Evolutionary conservation across 1,140 invertebrate genomes (phyloP).

Genomic region (Solenopsis fugax): DNA sequence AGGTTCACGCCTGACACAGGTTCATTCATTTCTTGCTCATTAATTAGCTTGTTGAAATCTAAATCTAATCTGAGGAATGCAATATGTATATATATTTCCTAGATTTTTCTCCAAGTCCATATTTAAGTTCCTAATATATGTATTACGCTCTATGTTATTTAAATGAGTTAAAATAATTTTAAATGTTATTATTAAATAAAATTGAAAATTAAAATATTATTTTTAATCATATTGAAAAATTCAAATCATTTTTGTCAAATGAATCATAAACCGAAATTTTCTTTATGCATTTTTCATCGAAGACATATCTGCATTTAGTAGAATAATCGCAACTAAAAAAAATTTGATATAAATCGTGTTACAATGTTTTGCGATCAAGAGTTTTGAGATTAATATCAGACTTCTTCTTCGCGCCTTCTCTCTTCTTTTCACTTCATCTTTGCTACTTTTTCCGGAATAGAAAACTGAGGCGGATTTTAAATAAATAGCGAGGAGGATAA

Average conservation of each 20-base stretch:
- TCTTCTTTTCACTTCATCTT: not conserved
- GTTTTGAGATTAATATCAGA: too few relatives aligned
- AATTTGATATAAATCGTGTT: not conserved
- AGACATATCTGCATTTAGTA: not conserved
- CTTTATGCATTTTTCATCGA: not conserved
- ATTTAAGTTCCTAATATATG: not conserved
- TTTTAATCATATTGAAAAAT: not conserved
- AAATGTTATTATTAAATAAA: not conserved
- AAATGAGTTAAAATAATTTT: constrained; percentile 6
- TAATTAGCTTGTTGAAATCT: constrained; percentile 9
- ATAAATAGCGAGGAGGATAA: constrained; percentile 22
- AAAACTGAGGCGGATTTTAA: constrained; percentile 37
- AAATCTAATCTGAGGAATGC: not conserved
- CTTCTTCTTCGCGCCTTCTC: too few relatives aligned
- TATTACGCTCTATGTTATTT: not conserved
- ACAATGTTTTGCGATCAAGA: not conserved
- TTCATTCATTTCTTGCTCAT: not conserved
- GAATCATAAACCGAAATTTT: not conserved
- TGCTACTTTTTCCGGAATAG: not conserved
- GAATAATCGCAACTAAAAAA: not conserved
- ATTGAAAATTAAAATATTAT: not conserved
- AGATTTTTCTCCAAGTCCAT: not conserved
- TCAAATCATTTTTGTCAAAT: not conserved
- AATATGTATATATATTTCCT: not conserved
- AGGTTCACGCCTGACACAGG: not conserved